Base-by-base conservation (phyloP, 1,140 invertebrate genomes). In the Drosophila trapezifrons region DNA sequence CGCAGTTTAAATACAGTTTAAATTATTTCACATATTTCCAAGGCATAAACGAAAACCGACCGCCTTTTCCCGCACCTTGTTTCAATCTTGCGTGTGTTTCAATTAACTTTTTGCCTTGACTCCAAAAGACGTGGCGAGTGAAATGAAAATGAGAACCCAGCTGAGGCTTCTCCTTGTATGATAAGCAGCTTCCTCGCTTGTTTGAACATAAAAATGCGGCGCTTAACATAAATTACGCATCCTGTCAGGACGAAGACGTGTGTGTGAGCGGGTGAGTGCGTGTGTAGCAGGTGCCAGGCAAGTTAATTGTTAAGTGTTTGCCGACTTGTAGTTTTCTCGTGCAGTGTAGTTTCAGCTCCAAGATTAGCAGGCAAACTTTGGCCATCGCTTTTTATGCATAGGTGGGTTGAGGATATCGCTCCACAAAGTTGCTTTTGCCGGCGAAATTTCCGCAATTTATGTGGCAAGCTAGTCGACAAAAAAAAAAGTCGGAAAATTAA, bases 241-340 rank as follows among this genome's bases (percentile, higher is more conserved):
- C 84, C 60, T 83, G 84, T 87, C 83, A 83, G 84, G 51, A 64
- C 45, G 42, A 58, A 42, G 52, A 37, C 56, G 54, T 63, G 46
- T 46, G 25, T 47, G n/a, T n/a, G n/a, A n/a, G n/a, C n/a, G n/a
- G n/a, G 37, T 32, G 42, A 29, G 45, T 55, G 42, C 40, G 55
- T 74, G 64, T 51, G 18, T 69, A 54, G 66, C 80, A 76, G 81
- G 60, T 80, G 76, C 71, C 62, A 64, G 76, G 70, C 84, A 87
- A 87, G 83, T 87, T 87, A 87, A 87, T 87, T 87, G 84, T 77
- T 87, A 89, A 89, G 83, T 89, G 84, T 71, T 84, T 74, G 83
- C 75, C 79, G 66, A 69, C 64, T 76, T 52, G 79, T 69, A 72
- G 72, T 80, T 66, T 69, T 54, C 58, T 54, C 58, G 45, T 58